A percentile compares a stretch with the other conserved stretches of the same genome.
phyloP scores from a whole-genome alignment of 2,113 vertebrate genomes.

The Acrocephalus arundinaceus region DNA sequence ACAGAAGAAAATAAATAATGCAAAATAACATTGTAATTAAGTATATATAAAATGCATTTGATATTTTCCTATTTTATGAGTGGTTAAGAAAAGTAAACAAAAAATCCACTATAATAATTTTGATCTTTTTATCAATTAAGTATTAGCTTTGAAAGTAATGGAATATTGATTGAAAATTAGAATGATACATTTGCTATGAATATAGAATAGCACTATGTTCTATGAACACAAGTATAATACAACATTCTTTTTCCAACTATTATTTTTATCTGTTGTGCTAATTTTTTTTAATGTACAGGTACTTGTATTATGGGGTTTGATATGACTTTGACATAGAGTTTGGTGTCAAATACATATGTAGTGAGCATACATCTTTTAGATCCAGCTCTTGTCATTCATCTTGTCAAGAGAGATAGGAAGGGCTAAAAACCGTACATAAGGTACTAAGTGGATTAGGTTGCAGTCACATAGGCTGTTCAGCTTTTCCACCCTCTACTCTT shows the following conservation, averaged over 20 bases:
- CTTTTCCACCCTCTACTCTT: neutral
- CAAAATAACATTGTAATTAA: neutral
- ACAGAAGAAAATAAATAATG: neutral
- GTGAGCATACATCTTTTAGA: neutral
- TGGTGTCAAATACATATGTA: neutral
- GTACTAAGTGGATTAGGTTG: neutral
- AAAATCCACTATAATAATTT: neutral
- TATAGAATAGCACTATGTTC: neutral
- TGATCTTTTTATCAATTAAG: neutral
- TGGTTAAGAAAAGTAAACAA: neutral
- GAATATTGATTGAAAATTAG: conserved; percentile 4
- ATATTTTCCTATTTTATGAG: neutral
- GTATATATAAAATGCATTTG: neutral
- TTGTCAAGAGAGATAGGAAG: neutral
- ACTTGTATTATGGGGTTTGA: neutral
- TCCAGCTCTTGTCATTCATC: neutral
- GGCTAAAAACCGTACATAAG: neutral
- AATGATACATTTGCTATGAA: neutral
- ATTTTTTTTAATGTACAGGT: neutral
- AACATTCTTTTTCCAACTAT: neutral
- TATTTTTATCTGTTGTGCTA: neutral
- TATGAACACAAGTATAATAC: neutral
- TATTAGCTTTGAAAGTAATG: neutral
- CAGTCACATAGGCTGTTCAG: neutral
- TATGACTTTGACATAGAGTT: neutral